Conservation (phyloP, 2,113 vertebrate species). For the Callopanchax toddi region DNA sequence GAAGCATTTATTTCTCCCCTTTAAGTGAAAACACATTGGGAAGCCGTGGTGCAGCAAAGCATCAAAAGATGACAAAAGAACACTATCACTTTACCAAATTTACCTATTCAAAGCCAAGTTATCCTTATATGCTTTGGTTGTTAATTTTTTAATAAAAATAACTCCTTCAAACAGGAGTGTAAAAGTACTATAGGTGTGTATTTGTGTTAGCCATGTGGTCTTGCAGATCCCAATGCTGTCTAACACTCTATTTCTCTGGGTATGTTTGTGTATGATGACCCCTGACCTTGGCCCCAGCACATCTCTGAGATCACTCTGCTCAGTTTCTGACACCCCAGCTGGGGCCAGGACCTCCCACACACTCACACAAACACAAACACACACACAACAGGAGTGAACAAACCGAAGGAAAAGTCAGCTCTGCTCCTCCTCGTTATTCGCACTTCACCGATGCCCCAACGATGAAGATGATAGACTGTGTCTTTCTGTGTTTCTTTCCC, state of each 20-base stretch:
- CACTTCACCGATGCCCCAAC: constrained; percentile 25
- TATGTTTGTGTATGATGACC: constrained; percentile 68
- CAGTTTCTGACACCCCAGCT: constrained; percentile 51
- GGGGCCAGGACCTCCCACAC: constrained; percentile 50
- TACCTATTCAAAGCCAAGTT: too few species aligned
- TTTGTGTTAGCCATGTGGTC: constrained; percentile 60
- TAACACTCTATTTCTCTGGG: constrained; percentile 63
- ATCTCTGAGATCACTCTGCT: constrained; percentile 56
- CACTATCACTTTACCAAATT: too few species aligned
- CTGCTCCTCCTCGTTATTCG: constrained; percentile 29
- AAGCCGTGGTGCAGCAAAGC: too few species aligned
- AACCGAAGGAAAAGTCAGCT: constrained; percentile 51
- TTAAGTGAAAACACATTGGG: too few species aligned
- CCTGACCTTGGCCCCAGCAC: constrained; percentile 56
- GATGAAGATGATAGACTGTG: constrained; percentile 52
- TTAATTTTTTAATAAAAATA: too few species aligned
- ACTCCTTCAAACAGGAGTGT: neutral
- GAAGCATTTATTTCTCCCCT: too few species aligned
- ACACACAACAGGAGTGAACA: constrained; percentile 6
- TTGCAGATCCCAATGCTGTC: constrained; percentile 31
- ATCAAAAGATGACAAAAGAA: too few species aligned
- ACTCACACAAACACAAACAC: constrained; percentile 30
- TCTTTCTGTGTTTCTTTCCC: constrained; percentile 46
- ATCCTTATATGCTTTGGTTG: too few species aligned
- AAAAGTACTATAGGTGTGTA: constrained; percentile 31